These are phyloP conservation scores for Yponomeuta malinellus DNA, from an alignment of 2,888 invertebrate genomes.

Conservation along the genomic window DNA sequence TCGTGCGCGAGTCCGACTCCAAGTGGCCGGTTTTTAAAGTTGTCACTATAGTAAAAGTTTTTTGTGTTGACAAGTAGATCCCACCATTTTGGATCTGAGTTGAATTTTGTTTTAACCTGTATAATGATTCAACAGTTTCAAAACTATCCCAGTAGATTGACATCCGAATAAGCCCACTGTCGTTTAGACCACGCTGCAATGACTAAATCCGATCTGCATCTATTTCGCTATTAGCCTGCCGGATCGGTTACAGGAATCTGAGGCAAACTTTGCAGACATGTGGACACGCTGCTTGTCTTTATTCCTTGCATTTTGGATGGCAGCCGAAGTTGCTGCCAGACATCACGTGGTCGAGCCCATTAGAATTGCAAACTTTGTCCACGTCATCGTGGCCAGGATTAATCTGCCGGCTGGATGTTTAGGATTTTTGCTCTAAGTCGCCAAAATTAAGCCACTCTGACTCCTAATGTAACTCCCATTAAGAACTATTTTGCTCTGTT, in stretches of 20 bases:
- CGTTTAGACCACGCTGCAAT: background rate
- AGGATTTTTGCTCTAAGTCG: background rate
- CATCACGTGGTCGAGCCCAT: constrained; percentile 25
- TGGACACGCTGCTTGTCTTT: constrained; percentile 44
- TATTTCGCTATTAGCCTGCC: constrained; percentile 20
- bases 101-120: no score
- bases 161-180: background rate
- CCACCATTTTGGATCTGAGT: no score
- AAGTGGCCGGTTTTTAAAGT: no score
- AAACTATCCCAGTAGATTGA: background rate
- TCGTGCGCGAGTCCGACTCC: no score
- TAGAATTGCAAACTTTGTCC: constrained; percentile 44
- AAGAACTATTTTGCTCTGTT: background rate
- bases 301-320: constrained; percentile 61
- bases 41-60: no score
- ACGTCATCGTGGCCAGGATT: constrained; percentile 10
- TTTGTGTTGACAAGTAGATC: no score
- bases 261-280: constrained; percentile 42
- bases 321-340: constrained; percentile 12
- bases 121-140: background rate
- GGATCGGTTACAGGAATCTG: constrained; percentile 29
- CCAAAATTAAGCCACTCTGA: background rate
- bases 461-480: background rate
- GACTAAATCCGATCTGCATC: constrained; percentile 30
- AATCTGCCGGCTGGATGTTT: background rate